These are phyloP conservation scores for Troides aeacus DNA, from an alignment of 2,888 invertebrate genomes.

Conservation along the genomic window DNA sequence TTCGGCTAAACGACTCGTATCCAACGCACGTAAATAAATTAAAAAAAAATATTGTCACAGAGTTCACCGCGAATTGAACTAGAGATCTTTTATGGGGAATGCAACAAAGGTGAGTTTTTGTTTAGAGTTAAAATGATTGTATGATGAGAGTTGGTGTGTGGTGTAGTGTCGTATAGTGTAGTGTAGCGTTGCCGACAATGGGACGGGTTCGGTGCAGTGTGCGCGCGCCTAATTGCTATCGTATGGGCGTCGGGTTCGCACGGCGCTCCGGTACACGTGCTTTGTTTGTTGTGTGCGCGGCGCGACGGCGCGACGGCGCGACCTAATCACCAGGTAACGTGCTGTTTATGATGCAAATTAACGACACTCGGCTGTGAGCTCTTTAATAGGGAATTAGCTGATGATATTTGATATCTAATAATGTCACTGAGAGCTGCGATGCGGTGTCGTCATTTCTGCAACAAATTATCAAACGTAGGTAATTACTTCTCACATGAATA, in stretches of 20 bases:
- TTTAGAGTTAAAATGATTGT: conserved; percentile 62
- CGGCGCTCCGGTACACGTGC: conserved; percentile 42
- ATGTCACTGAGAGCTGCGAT: too few relatives aligned
- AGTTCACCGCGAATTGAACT: too few relatives aligned
- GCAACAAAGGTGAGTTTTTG: conserved; percentile 70
- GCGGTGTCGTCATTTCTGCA: too few relatives aligned
- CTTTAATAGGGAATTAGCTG: conserved; percentile 2
- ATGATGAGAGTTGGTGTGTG: conserved; percentile 47
- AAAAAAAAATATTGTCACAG: too few relatives aligned
- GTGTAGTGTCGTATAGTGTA: conserved; percentile 37
- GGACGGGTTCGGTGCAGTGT: conserved; percentile 40
- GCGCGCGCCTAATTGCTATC: conserved; percentile 60
- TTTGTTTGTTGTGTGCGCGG: conserved; percentile 38
- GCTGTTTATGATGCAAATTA: conserved; percentile 35
- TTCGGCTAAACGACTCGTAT: too few relatives aligned
- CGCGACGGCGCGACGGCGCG: conserved; percentile 35
- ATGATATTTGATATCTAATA: conserved; percentile 8
- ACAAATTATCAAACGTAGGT: too few relatives aligned
- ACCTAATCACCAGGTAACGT: conserved; percentile 56
- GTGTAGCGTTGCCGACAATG: conserved; percentile 43
- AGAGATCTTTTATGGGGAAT: conserved; percentile 49
- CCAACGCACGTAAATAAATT: too few relatives aligned
- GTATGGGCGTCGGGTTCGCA: conserved; percentile 43
- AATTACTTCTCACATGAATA: too few relatives aligned
- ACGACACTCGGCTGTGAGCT: background rate